Evolutionary conservation across 2,113 vertebrate genomes (phyloP), one percentile per base, ranked within the genome.

Genomic region (Anoplopoma fimbria): DNA sequence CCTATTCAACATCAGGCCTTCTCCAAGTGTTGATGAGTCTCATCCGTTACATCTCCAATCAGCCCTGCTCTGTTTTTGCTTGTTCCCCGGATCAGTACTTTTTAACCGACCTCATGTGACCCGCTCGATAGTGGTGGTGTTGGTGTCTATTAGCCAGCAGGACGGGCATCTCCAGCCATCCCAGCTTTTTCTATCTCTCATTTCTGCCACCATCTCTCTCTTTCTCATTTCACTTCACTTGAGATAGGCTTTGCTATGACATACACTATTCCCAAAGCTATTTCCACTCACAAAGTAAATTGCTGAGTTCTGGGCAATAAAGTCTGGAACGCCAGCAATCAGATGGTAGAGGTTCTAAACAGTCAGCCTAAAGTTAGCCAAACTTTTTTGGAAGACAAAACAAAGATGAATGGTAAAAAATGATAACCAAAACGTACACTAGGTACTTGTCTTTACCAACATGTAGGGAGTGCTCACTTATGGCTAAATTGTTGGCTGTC

Each of bases 11-110:
- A 72, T 74, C 75, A 73, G 40, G 47, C 55, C 47, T 78, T 58
- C 77, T 62, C 68, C 68, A 73, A 75, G 61, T 75, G 74, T 87
- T 82, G 72, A 63, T 68, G 80, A 76, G 63, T 49, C 79, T 88
- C 72, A 68, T 77, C 70, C 0, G 8, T 65, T 67, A 71, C 47
- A 25, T 42, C 70, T 75, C 31, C 57, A 45, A 60, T 79, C 87
- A 70, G 45, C 60, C 27, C 4, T 12, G 36, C 57, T 75, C 23
- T 82, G 58, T 87, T 77, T 87, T 42, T 19, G 13, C 49, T 38
- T 21, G 45, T 65, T 79, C 74, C 55, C 10, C 15, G 27, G 47
- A 77, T 63, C n/a, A 19, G 53, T 40, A 36, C 64, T 63, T 33
- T 63, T 42, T 40, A 69, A 29, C 38, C 58, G 55, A 77, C 73